Conservation (phyloP, 2,113 vertebrate species). For the Microtus montanus region DNA sequence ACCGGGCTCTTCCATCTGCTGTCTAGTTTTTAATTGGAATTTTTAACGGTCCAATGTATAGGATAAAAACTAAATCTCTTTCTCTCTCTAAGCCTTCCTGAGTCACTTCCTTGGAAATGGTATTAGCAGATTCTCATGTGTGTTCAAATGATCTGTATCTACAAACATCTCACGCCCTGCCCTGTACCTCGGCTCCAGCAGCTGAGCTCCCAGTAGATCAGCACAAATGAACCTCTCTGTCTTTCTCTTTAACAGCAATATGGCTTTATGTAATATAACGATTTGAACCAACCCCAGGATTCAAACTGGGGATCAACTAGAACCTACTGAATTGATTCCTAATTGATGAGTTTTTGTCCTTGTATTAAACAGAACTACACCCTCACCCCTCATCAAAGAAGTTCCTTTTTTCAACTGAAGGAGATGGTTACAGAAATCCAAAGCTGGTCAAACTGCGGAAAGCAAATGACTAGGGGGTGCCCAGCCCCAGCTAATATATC, state of each 20-base stretch:
- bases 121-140: not conserved
- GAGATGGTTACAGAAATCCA: not conserved
- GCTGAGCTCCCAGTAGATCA: not conserved
- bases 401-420: not conserved
- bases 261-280: not conserved
- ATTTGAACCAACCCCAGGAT: not conserved
- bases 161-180: not conserved
- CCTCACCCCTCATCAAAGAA: not conserved
- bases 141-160: not conserved
- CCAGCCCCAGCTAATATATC: not conserved
- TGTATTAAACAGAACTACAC: not conserved
- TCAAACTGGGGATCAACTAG: not conserved
- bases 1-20: not conserved
- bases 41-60: not conserved
- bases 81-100: not conserved
- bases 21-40: constrained; percentile 40
- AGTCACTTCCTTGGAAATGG: not conserved
- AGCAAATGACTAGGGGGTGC: not conserved
- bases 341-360: not conserved
- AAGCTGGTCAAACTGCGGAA: not conserved
- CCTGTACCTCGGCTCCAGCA: not conserved
- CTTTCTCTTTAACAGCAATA: not conserved
- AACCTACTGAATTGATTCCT: not conserved
- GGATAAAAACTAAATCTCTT: constrained; percentile 43
- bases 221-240: not conserved